Evolutionary conservation across 2,113 vertebrate species (phyloP).

Genomic region (Suncus etruscus): DNA sequence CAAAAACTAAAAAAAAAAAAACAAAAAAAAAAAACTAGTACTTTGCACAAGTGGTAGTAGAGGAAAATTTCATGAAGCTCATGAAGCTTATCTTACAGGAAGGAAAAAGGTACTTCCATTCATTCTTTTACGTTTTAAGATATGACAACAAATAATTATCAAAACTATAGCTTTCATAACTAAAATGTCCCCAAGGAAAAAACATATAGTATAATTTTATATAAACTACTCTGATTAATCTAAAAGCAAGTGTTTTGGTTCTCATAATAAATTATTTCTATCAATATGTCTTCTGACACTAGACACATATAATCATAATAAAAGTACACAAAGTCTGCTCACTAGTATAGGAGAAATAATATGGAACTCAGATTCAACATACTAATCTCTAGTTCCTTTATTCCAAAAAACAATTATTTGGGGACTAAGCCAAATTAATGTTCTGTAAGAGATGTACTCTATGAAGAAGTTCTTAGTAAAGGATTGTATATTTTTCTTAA

Average conservation of each 20-base stretch:
- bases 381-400: conserved; percentile 7
- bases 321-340: conserved; percentile 41
- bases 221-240: conserved; percentile 37
- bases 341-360: conserved; percentile 24
- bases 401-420: conserved; percentile 7
- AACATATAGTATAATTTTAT: not conserved
- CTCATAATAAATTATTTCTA: conserved; percentile 41
- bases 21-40: too few species aligned
- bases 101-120: conserved; percentile 46
- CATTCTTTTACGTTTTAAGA: conserved; percentile 39
- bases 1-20: too few species aligned
- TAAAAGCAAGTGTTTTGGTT: conserved; percentile 35
- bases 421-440: conserved; percentile 52
- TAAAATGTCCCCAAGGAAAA: conserved; percentile 27
- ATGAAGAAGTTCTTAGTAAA: conserved; percentile 47
- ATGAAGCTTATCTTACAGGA: conserved; percentile 22
- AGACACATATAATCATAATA: conserved; percentile 15
- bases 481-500: conserved; percentile 33
- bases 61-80: conserved; percentile 29
- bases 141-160: conserved; percentile 23
- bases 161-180: conserved; percentile 32
- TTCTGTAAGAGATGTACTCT: conserved; percentile 51
- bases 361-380: conserved; percentile 32
- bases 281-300: conserved; percentile 38
- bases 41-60: not conserved